phyloP scores from a whole-genome alignment of 2,888 invertebrate genomes.

The Venusia cambrica region DNA sequence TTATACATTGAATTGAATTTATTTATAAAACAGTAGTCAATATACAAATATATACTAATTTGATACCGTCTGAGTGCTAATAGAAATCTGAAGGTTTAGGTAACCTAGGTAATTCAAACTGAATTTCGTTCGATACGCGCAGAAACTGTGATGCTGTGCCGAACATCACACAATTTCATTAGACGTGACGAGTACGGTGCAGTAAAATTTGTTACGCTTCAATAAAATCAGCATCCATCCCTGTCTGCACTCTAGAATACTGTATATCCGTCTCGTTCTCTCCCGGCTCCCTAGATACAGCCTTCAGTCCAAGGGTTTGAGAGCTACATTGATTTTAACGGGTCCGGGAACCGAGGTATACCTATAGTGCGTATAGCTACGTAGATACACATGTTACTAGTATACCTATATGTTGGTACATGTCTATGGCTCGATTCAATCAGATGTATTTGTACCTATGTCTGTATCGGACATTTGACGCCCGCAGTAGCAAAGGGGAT shows the following conservation, averaged over 20 bases:
- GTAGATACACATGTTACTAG: no score
- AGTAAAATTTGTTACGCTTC: constrained; percentile 45
- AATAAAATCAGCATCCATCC: constrained; percentile 41
- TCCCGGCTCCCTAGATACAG: constrained; percentile 39
- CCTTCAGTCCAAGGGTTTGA: constrained; percentile 39
- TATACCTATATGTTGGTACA: constrained; percentile 3
- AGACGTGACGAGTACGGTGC: constrained; percentile 37
- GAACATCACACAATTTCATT: constrained; percentile 39
- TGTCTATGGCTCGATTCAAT: constrained; percentile 11
- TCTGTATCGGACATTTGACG: constrained; percentile 15
- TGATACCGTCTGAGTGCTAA: no score
- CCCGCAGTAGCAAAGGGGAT: constrained; percentile 9
- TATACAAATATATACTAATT: no score
- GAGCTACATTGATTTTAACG: constrained; percentile 56
- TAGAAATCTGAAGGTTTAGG: no score
- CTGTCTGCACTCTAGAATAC: constrained; percentile 24
- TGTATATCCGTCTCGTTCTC: constrained; percentile 32
- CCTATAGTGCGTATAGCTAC: constrained; percentile 1
- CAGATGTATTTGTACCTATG: constrained; percentile 5
- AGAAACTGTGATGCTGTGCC: background rate
- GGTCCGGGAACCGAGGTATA: constrained; percentile 30
- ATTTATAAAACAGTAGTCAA: no score
- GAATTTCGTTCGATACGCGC: no score
- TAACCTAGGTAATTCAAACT: background rate
- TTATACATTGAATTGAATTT: no score